These are phyloP conservation scores for Vicugna pacos DNA, from an alignment of 2,113 vertebrate genomes.

Conservation along the genomic window DNA sequence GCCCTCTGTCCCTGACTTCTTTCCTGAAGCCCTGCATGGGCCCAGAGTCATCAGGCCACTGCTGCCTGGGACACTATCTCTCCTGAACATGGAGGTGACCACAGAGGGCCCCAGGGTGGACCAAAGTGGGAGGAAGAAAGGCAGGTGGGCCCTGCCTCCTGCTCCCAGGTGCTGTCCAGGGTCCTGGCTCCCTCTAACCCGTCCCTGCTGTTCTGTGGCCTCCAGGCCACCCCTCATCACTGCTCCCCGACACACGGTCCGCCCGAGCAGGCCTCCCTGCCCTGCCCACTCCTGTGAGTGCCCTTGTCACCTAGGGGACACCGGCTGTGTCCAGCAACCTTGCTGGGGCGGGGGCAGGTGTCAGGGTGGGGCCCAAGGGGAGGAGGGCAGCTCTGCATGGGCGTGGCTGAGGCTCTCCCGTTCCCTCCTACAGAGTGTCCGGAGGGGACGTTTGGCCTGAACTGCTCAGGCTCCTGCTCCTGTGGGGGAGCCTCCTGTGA, in stretches of 20 bases:
- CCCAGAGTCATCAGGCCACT: neutral
- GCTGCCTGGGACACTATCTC: neutral
- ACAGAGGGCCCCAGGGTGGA: neutral
- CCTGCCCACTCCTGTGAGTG: neutral
- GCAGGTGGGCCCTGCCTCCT: rapidly evolving
- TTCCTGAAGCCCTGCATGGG: neutral
- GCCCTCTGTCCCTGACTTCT: rapidly evolving
- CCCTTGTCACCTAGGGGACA: too few species aligned
- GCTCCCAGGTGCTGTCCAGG: too few species aligned
- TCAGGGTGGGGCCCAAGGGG: neutral
- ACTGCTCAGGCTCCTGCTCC: conserved; percentile 89
- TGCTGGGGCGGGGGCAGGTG: too few species aligned
- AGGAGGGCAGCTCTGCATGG: rapidly evolving
- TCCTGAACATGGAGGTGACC: neutral
- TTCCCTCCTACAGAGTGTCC: conserved; percentile 88
- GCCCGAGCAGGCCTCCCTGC: neutral
- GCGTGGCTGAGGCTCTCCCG: neutral
- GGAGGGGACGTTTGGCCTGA: conserved; percentile 88
- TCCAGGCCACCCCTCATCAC: neutral
- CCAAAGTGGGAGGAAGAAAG: neutral
- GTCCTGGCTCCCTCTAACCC: too few species aligned
- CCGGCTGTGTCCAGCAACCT: neutral
- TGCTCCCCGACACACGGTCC: rapidly evolving
- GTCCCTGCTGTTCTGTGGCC: neutral
- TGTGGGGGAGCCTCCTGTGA: conserved; percentile 91